Evolutionary conservation across 1,140 invertebrate genomes (phyloP).

Genomic region (silkworm (Bombyx mori)): DNA sequence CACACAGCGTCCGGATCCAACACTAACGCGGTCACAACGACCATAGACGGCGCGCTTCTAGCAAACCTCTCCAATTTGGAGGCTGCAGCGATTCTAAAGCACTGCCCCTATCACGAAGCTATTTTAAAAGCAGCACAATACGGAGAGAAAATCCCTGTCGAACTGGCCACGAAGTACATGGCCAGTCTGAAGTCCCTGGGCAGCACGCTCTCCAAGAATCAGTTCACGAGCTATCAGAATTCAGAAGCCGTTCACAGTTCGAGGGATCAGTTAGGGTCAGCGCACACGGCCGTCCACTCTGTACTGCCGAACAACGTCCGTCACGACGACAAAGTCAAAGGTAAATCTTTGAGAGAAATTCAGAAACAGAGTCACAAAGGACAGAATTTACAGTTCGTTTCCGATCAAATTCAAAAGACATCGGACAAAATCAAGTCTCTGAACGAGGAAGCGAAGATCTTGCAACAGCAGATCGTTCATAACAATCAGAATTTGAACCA

Average conservation of each 20-base stretch:
- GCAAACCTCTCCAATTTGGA: slow-evolving; percentile 58
- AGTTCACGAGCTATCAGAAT: slow-evolving; percentile 17
- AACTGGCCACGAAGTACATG: slow-evolving; percentile 56
- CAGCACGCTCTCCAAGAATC: slow-evolving; percentile 36
- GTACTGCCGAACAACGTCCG: slow-evolving; percentile 33
- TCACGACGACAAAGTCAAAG: slow-evolving; percentile 39
- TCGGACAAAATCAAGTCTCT: slow-evolving; percentile 49
- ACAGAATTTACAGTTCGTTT: slow-evolving; percentile 33
- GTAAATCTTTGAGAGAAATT: slow-evolving; percentile 45
- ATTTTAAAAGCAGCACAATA: slow-evolving; percentile 58
- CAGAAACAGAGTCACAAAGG: slow-evolving; percentile 39
- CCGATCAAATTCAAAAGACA: slow-evolving; percentile 53
- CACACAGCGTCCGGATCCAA: slow-evolving; percentile 61
- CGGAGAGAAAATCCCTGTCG: slow-evolving; percentile 55
- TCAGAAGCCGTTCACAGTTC: slow-evolving; percentile 41
- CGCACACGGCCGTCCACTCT: slow-evolving; percentile 41
- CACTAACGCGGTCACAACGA: slow-evolving; percentile 49
- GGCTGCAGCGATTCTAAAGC: slow-evolving; percentile 65
- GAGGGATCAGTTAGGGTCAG: slow-evolving; percentile 33
- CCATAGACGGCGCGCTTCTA: slow-evolving; percentile 55
- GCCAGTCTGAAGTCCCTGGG: slow-evolving; percentile 58
- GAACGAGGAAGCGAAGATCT: slow-evolving; percentile 51
- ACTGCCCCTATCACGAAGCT: slow-evolving; percentile 69
- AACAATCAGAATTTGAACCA: slow-evolving; percentile 38
- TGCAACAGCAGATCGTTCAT: slow-evolving; percentile 55